These are phyloP conservation scores for Bruchidius siliquastri DNA, from an alignment of 2,888 invertebrate genomes.

Conservation along the genomic window DNA sequence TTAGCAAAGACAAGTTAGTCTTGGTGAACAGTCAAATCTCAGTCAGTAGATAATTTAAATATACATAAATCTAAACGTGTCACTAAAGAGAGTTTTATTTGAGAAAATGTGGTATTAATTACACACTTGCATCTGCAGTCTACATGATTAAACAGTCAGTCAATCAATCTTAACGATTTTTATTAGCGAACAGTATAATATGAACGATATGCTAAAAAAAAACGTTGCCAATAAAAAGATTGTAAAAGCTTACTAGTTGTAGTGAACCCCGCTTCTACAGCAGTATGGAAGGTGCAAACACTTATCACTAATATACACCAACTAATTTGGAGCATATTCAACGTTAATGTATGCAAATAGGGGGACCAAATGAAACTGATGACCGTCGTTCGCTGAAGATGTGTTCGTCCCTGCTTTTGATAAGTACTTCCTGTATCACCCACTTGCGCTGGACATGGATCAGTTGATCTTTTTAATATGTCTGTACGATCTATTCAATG, in stretches of 20 bases:
- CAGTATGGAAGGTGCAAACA: constrained; percentile 6
- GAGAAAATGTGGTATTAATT: too few relatives aligned
- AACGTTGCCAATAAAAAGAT: too few relatives aligned
- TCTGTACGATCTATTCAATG: not conserved
- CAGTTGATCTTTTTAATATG: constrained; percentile 13
- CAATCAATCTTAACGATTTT: too few relatives aligned
- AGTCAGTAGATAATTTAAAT: too few relatives aligned
- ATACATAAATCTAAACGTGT: too few relatives aligned
- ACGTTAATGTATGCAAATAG: constrained; percentile 12
- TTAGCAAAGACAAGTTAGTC: too few relatives aligned
- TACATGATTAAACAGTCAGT: too few relatives aligned
- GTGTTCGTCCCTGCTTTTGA: constrained; percentile 16
- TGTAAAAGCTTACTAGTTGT: constrained; percentile 24
- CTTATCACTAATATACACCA: constrained; percentile 4
- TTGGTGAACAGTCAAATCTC: too few relatives aligned
- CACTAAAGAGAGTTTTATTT: too few relatives aligned
- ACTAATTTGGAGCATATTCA: constrained; percentile 2
- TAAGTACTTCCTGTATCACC: constrained; percentile 33
- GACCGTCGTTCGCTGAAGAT: constrained; percentile 6
- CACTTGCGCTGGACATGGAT: constrained; percentile 15
- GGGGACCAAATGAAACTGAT: constrained; percentile 15
- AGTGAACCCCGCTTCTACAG: constrained; percentile 23
- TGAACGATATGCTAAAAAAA: too few relatives aligned
- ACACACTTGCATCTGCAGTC: too few relatives aligned
- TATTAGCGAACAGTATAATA: too few relatives aligned